phyloP scores from a whole-genome alignment of 2,113 vertebrate genomes.

The Pseudorectes ferrugineus region DNA sequence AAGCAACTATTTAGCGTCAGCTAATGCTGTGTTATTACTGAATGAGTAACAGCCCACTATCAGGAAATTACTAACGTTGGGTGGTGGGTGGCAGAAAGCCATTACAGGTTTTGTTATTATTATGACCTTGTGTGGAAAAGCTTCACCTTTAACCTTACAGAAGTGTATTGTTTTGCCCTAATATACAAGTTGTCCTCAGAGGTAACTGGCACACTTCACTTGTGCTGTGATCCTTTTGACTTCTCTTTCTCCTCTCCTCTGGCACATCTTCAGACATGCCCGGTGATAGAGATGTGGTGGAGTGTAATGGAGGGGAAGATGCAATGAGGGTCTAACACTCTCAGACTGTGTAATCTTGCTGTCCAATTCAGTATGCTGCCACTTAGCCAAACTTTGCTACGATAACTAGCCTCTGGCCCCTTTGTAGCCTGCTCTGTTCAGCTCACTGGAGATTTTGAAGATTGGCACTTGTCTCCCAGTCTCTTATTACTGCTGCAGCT shows the following conservation, averaged over 20 bases:
- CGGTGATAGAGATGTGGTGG: background rate
- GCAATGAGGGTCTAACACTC: background rate
- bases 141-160: background rate
- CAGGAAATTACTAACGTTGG: background rate
- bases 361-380: background rate
- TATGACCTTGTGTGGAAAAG: background rate
- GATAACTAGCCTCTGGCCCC: background rate
- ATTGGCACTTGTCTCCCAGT: fast-evolving
- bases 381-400: background rate
- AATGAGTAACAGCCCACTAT: background rate
- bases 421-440: background rate
- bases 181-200: background rate
- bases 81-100: background rate
- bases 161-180: background rate
- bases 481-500: background rate
- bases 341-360: background rate
- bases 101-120: background rate
- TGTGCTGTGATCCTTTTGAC: background rate
- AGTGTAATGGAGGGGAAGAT: background rate
- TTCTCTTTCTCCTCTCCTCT: background rate
- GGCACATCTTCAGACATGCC: fast-evolving
- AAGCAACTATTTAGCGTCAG: background rate
- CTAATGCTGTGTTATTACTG: background rate
- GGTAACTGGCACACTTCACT: background rate
- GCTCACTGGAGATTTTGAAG: background rate